Percentiles rank a stretch among this genome's conserved stretches.
Conservation (phyloP, 2,113 vertebrate genomes). For the Passer montanus region DNA sequence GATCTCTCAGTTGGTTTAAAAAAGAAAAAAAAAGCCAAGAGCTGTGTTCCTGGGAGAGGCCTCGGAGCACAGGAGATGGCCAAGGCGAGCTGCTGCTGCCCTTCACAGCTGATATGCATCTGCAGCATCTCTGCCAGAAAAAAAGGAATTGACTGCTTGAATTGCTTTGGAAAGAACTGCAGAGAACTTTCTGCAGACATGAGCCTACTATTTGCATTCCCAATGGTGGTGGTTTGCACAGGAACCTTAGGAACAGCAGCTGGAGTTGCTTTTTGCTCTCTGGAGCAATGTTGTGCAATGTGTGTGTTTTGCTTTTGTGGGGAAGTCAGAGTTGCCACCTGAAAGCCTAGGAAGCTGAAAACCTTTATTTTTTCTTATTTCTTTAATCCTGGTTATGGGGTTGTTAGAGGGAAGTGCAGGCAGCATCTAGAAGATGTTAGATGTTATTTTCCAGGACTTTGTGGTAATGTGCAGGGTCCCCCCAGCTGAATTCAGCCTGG, state of each 20-base stretch:
- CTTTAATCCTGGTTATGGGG: not conserved
- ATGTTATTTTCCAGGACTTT: not conserved
- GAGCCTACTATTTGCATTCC: not conserved
- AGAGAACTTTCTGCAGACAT: not conserved
- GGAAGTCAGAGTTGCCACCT: not conserved
- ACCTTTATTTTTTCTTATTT: not conserved
- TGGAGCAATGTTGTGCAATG: not conserved
- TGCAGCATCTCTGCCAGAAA: not conserved
- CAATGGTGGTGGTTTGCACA: not conserved
- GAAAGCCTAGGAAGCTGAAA: not conserved
- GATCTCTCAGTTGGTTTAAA: not conserved
- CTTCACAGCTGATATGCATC: not conserved
- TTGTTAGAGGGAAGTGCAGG: not conserved
- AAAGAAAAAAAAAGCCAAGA: not conserved
- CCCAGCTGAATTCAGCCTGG: not conserved
- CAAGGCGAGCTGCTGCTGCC: not conserved
- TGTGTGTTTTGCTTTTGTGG: not conserved
- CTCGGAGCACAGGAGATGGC: accelerated
- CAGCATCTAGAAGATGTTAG: not conserved
- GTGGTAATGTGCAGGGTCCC: not conserved
- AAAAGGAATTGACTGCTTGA: not conserved
- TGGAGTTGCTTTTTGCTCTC: not conserved
- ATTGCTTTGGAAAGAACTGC: not conserved
- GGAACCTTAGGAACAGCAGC: not conserved
- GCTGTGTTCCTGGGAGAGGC: not conserved